Evolutionary conservation across 2,888 invertebrate species (phyloP).

Genomic region (Argynnis bischoffii): DNA sequence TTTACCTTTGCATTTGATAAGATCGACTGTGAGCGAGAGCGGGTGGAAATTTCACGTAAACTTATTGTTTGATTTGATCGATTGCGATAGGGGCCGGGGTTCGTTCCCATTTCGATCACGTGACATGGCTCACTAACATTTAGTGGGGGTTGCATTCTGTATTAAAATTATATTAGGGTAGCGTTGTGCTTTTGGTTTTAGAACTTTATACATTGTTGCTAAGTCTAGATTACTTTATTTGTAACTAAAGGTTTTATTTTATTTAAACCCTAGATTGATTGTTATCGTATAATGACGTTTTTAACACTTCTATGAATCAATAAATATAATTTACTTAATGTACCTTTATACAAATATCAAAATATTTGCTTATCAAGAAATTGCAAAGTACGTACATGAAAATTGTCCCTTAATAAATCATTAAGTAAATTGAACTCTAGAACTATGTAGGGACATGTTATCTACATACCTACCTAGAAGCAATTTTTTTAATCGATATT

Average conservation of each 20-base stretch:
- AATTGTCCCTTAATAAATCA: too few species aligned
- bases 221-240: constrained; percentile 4
- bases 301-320: too few species aligned
- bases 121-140: constrained; percentile 26
- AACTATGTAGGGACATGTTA: too few species aligned
- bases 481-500: too few species aligned
- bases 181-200: constrained; percentile 19
- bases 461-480: too few species aligned
- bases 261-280: too few species aligned
- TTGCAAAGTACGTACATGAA: too few species aligned
- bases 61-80: constrained; percentile 35
- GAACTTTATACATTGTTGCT: constrained; percentile 10
- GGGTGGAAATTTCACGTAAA: constrained; percentile 53
- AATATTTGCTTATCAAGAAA: too few species aligned
- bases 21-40: constrained; percentile 38
- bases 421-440: too few species aligned
- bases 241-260: neutral
- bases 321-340: too few species aligned
- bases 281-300: too few species aligned
- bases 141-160: constrained; percentile 24
- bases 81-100: constrained; percentile 29
- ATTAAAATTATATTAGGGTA: constrained; percentile 24
- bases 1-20: constrained; percentile 18
- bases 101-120: constrained; percentile 31
- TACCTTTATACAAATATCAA: too few species aligned